phyloP scores from a whole-genome alignment of 2,888 invertebrate species.

The Pomacea canaliculata region DNA sequence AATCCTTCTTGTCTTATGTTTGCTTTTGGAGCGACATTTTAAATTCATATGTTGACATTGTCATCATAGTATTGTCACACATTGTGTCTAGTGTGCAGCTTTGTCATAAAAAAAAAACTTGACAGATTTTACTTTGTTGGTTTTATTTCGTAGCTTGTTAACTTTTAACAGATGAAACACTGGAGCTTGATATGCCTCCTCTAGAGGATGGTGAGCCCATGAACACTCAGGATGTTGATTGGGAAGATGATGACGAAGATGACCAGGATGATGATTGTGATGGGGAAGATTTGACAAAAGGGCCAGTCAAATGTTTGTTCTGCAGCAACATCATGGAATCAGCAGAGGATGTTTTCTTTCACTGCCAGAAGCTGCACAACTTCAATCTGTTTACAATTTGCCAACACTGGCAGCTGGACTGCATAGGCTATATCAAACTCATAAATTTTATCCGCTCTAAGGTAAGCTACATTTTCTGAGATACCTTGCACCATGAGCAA shows the following conservation, averaged over 20 bases:
- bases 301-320: constrained; percentile 52
- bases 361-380: constrained; percentile 45
- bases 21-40: too few relatives aligned
- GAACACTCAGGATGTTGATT: background rate
- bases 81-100: too few relatives aligned
- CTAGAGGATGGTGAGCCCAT: background rate
- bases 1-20: too few relatives aligned
- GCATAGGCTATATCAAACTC: constrained; percentile 65
- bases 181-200: too few relatives aligned
- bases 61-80: too few relatives aligned
- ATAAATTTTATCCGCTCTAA: constrained; percentile 62
- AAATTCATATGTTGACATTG: too few relatives aligned
- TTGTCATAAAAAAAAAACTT: too few relatives aligned
- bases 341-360: constrained; percentile 44
- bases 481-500: too few relatives aligned
- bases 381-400: constrained; percentile 47
- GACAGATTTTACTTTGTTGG: too few relatives aligned
- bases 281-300: constrained; percentile 38
- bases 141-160: too few relatives aligned
- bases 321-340: constrained; percentile 39
- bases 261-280: constrained; percentile 36
- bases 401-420: constrained; percentile 50
- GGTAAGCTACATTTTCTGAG: constrained; percentile 38
- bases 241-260: constrained; percentile 40
- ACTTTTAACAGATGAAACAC: too few relatives aligned